Evolutionary conservation across 2,888 invertebrate species (phyloP), one percentile per base, ranked within the genome.

Genomic region (Caenorhabditis zanzibari): DNA sequence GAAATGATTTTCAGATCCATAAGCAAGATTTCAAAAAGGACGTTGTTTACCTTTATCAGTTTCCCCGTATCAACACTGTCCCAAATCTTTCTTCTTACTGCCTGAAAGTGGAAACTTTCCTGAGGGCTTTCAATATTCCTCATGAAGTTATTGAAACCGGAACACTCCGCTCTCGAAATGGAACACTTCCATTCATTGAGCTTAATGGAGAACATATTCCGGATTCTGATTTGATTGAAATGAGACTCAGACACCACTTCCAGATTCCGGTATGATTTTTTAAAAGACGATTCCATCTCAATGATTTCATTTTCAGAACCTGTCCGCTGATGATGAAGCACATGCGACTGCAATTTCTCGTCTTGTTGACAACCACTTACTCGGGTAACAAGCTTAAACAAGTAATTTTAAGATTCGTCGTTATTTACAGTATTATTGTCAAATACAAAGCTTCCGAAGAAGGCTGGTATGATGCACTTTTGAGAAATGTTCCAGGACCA

Each of bases 51-150:
- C 47, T 72, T 22, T 72, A 59, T 9, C 59, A 59, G 22, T 72
- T 72, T 28, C 87, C 88, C 6, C 86, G 89, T 0, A 76, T 85
- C 26, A 84, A 88, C 9, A 75, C 86, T 12, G 77, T 86, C 4
- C 91, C 89, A 22, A 91, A 89, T 76, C 76, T 90, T 12, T 91
- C 91, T 5, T 91, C 91, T 6, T 91, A 84, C 66, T 91, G 91
- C 76, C 68, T 91, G 59, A 91, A 91, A 79, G 69, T 88, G 14
- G 91, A 91, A 72, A 90, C 90, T 1, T 89, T 88, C 54, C 80
- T 91, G 16, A 81, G 91, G n/a, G 87, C 89, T 10, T 84, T 90
- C 74, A 85, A 90, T 47, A 90, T 91, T 79, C 83, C 86, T 41
- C 86, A 91, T 54, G 90, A 91, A 86, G 59, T 81, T 14, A 68